These are phyloP conservation scores for Numenius arquata DNA, from an alignment of 2,113 vertebrate species.

Conservation along the genomic window DNA sequence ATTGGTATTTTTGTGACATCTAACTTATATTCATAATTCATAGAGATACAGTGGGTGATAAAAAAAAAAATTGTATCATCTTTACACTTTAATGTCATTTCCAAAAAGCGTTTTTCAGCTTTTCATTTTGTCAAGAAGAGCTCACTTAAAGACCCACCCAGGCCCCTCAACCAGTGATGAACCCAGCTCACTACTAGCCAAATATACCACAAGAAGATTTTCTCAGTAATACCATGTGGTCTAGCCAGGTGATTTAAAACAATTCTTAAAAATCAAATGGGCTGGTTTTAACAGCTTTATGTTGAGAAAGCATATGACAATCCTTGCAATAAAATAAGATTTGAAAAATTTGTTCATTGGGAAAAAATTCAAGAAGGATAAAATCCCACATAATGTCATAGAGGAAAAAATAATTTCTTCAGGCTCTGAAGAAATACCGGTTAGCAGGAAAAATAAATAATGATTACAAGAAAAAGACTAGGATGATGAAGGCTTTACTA, in stretches of 20 bases:
- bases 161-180: not conserved
- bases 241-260: not conserved
- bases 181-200: not conserved
- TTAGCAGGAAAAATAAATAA: not conserved
- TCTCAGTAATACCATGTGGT: not conserved
- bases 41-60: not conserved
- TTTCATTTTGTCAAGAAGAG: not conserved
- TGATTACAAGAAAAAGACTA: not conserved
- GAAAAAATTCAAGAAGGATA: not conserved
- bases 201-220: not conserved
- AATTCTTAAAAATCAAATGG: too few relatives aligned
- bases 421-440: not conserved
- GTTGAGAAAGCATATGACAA: not conserved
- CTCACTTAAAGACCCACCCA: not conserved
- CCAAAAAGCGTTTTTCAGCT: not conserved
- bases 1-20: not conserved
- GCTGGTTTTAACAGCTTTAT: not conserved
- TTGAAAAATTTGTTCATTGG: not conserved
- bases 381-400: not conserved
- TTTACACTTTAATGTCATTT: not conserved
- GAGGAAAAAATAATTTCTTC: not conserved
- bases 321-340: not conserved
- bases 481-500: not conserved
- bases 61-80: not conserved
- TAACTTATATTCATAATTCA: not conserved